Percentiles rank a stretch among this genome's conserved stretches.
Conservation (phyloP, 1,140 invertebrate species). For the Littorina saxatilis region DNA sequence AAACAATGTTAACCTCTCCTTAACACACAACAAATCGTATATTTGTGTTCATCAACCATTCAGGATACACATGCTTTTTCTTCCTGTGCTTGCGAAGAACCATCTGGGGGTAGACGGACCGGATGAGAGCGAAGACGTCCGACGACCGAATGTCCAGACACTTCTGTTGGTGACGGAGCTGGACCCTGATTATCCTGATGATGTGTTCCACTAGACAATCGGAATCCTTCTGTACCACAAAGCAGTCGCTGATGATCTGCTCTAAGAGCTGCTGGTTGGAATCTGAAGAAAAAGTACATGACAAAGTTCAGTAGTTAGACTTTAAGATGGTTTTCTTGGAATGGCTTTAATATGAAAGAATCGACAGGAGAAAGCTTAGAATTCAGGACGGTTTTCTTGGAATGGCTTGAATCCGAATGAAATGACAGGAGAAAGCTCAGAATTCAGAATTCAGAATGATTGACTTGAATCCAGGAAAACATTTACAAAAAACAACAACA, state of each 20-base stretch:
- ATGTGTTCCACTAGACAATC: neutral
- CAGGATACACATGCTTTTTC: slow-evolving; percentile 20
- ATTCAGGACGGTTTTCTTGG: too few relatives aligned
- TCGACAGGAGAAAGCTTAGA: too few relatives aligned
- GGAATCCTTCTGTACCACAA: neutral
- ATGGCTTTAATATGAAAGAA: too few relatives aligned
- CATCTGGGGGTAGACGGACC: neutral
- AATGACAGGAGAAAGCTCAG: too few relatives aligned
- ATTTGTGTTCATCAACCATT: too few relatives aligned
- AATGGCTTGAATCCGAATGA: too few relatives aligned
- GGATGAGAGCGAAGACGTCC: neutral
- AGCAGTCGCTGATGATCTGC: neutral
- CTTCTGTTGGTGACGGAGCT: neutral
- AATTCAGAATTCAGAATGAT: too few relatives aligned
- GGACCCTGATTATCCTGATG: neutral
- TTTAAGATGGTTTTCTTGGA: too few relatives aligned
- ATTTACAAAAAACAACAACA: too few relatives aligned
- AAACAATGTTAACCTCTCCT: too few relatives aligned
- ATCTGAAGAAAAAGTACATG: neutral
- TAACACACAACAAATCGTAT: too few relatives aligned
- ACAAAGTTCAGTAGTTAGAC: neutral
- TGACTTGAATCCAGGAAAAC: too few relatives aligned
- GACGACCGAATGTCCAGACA: neutral
- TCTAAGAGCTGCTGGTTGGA: neutral
- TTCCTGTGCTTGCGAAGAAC: neutral